phyloP scores from a whole-genome alignment of 2,888 invertebrate genomes.

The Scaptomyza caliginosa region DNA sequence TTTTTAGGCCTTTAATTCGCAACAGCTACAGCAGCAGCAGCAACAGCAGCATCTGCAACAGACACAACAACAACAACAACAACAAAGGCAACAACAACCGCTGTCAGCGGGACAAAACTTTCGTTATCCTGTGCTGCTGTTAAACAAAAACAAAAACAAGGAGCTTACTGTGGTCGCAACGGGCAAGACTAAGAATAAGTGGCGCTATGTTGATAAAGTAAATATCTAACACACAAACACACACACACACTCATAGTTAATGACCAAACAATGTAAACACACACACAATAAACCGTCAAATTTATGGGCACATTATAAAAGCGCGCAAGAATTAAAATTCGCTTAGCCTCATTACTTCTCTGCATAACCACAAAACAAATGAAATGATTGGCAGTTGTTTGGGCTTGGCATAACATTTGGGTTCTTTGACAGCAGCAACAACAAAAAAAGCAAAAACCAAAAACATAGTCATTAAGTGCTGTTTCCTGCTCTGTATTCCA shows the following conservation, averaged over 20 bases:
- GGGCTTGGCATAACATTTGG: slow-evolving; percentile 36
- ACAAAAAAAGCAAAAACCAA: background rate
- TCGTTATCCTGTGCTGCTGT: slow-evolving; percentile 84
- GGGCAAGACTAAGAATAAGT: slow-evolving; percentile 83
- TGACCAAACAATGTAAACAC: slow-evolving; percentile 45
- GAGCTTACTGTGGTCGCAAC: slow-evolving; percentile 83
- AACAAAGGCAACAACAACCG: slow-evolving; percentile 51
- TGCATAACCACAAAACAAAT: background rate
- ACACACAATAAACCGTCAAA: slow-evolving; percentile 31
- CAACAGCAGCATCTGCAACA: slow-evolving; percentile 51
- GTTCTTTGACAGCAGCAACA: slow-evolving; percentile 2
- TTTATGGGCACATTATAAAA: slow-evolving; percentile 43
- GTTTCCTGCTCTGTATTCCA: too few species aligned
- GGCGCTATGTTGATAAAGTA: slow-evolving; percentile 84
- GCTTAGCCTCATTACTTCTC: slow-evolving; percentile 8
- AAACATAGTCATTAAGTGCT: slow-evolving; percentile 40
- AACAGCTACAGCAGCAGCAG: slow-evolving; percentile 50
- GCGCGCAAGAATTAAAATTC: slow-evolving; percentile 30
- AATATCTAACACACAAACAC: slow-evolving; percentile 73
- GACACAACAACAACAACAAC: slow-evolving; percentile 59
- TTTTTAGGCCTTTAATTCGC: slow-evolving; percentile 72
- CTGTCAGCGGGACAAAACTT: slow-evolving; percentile 62
- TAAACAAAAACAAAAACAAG: slow-evolving; percentile 84
- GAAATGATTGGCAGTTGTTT: slow-evolving; percentile 59
- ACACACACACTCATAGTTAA: slow-evolving; percentile 28